Base-by-base conservation (phyloP, 2,113 vertebrate species). In the Columba janthina region DNA sequence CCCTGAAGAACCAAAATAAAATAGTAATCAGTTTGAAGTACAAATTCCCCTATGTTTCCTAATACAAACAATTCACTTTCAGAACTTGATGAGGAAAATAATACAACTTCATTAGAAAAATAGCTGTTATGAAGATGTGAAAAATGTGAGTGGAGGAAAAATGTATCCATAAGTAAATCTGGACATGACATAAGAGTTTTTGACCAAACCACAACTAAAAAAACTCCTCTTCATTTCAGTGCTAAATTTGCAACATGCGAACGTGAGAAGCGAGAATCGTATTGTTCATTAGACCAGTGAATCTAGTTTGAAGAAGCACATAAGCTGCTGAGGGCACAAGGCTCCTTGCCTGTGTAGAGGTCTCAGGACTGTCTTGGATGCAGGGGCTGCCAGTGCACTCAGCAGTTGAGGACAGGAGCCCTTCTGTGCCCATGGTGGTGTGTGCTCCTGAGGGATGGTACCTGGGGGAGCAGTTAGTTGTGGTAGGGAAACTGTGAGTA, bases 121-220 rank as follows among this genome's bases (percentile, higher is more conserved):
- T 0, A 83, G 4, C 20, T 57, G 29, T 44, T 26, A 10, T 10
- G 31, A 28, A 42, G 38, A 31, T 19, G 15, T 32, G 24, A 66
- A 73, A 76, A 84, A 56, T 10, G 3, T 22, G 32, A 77, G 12
- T 6, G 6, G 29, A 69, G 16, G 8, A 19, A 38, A 70, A 54
- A 44, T 32, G 1, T 40, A 38, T 66, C 46, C 26, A 2, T 62
- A 32, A 36, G 15, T 50, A 40, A 44, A 75, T 61, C 7, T 42
- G 17, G 28, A 40, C 10, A 5, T 31, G 14, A 16, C 48, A 67
- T 4, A 0, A 0, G 2, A 66, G 26, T 15, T 20, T 48, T 34
- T 17, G 26, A 32, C 69, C 34, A 54, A 64, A 20, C 4, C 38
- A 34, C 6, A 44, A 11, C 7, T 20, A 5, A 54, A 10, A 38